These are phyloP conservation scores for Chelonoidis abingdonii DNA, from an alignment of 2,113 vertebrate species.

Conservation along the genomic window DNA sequence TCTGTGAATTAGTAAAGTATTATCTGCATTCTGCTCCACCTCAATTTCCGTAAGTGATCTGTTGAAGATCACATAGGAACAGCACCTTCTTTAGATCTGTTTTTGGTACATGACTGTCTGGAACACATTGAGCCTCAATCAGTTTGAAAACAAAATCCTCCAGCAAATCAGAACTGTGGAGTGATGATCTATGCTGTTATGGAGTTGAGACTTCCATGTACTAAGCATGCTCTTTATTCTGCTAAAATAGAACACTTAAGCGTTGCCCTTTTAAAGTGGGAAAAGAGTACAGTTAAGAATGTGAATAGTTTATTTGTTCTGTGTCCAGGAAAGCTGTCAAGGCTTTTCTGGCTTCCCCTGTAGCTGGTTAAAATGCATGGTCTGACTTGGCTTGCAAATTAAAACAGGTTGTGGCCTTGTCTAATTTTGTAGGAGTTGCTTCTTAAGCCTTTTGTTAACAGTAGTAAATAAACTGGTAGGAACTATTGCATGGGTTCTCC, in stretches of 20 bases:
- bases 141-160: neutral
- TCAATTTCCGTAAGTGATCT: too few species aligned
- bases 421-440: rapidly evolving
- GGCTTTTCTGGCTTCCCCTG: neutral
- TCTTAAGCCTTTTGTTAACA: neutral
- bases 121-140: neutral
- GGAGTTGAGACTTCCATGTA: neutral
- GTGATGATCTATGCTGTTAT: neutral
- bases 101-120: neutral
- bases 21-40: too few species aligned
- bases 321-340: neutral
- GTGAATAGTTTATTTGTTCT: neutral
- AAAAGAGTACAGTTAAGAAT: neutral
- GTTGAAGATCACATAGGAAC: neutral
- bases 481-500: neutral
- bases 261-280: neutral
- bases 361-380: neutral
- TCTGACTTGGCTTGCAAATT: rapidly evolving
- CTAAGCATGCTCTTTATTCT: neutral
- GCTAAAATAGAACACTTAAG: neutral
- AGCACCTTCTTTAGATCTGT: neutral
- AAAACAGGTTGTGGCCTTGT: rapidly evolving
- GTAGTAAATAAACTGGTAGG: neutral
- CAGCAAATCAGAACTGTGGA: neutral
- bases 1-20: neutral